Percentiles rank a stretch among this genome's conserved stretches.
Conservation (phyloP, 2,797 vertebrate species). For the Mormyrops boulengeri region DNA sequence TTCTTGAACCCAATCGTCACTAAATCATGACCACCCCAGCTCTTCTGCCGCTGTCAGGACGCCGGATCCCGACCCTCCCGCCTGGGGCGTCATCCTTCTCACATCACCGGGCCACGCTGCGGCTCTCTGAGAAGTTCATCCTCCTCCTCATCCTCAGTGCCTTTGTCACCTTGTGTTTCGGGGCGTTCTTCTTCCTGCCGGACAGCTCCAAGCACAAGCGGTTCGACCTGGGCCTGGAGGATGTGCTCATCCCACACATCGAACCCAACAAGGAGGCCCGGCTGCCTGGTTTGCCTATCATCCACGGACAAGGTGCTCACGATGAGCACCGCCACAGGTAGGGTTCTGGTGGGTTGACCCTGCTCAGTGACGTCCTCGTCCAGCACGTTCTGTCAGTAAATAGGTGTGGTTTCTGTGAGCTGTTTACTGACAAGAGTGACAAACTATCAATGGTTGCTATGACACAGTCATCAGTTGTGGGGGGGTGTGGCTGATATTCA, state of each 20-base stretch:
- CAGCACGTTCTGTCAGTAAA: not conserved
- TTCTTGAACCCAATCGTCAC: slow-evolving; percentile 19
- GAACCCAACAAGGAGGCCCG: slow-evolving; percentile 81
- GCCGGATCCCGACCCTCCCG: slow-evolving; percentile 83
- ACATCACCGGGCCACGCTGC: slow-evolving; percentile 88
- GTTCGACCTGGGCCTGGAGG: slow-evolving; percentile 93
- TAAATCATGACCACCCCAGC: slow-evolving; percentile 83
- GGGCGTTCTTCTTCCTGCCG: slow-evolving; percentile 96
- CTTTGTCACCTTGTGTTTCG: slow-evolving; percentile 98
- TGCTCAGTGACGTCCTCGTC: not conserved
- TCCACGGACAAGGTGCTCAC: slow-evolving; percentile 83
- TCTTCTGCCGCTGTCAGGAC: slow-evolving; percentile 87
- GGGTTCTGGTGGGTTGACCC: not conserved
- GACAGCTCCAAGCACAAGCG: slow-evolving; percentile 98
- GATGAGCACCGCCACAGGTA: slow-evolving; percentile 91
- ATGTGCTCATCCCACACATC: slow-evolving; percentile 93
- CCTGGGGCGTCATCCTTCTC: slow-evolving; percentile 86
- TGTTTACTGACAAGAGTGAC: not conserved
- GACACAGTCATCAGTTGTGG: not conserved
- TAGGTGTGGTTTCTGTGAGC: not conserved
- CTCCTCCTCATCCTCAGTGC: slow-evolving; percentile 98
- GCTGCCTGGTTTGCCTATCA: slow-evolving; percentile 72
- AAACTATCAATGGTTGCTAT: not conserved
- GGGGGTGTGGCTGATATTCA: not conserved
- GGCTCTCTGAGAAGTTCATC: slow-evolving; percentile 98